Base-by-base conservation (phyloP, 30 jellyfish, hydroid and myxozoan genomes). In the Aurelia sp. region DNA sequence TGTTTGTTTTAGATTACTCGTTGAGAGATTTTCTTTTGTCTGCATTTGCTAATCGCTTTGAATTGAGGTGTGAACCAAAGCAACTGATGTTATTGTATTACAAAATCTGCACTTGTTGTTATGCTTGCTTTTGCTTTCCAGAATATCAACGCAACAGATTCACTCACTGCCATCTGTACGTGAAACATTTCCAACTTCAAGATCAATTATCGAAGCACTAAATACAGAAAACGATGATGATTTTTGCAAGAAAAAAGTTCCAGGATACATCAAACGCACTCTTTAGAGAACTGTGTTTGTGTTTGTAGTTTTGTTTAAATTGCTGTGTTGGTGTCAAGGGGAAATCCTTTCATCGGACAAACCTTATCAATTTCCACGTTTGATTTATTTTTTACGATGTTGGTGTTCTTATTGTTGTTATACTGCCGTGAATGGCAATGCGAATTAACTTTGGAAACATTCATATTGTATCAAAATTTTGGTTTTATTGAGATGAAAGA, bases 131-230 rank as follows among this genome's bases (percentile, higher is more conserved):
- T 66, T 62, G 41, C 20, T 33, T 66, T 47, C 16, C 48, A 86
- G 85, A 27, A 61, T 76, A 16, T 78, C 96, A 20, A 15, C 52
- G 7, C 87, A 77, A 15, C 91, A 78, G 23, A 62, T 76, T 64
- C 78, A 71, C 22, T 73, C 88, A 4, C 31, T 88, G 51, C 98
- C 98, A 37, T 62, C 80, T 15, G 98, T 93, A 13, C 81, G 90
- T 27, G 94, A 88, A 20, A 89, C 90, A 6, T 93, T 93, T 59
- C 92, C 84, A 52, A 71, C 98, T 11, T 66, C 97, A 18, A 74
- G 98, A 37, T 20, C 91, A 41, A 61, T 93, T 19, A 68, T 93
- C 19, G 98, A 93, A 78, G 94, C 92, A 6, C 66, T 93, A 72
- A 93, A 93, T 82, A 75, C 87, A 4, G 96, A 87, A 50, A 15